A percentile compares a stretch with the other conserved stretches of the same genome.
phyloP scores from a whole-genome alignment of 2,113 vertebrate species.

The Ibidorhyncha struthersii region DNA sequence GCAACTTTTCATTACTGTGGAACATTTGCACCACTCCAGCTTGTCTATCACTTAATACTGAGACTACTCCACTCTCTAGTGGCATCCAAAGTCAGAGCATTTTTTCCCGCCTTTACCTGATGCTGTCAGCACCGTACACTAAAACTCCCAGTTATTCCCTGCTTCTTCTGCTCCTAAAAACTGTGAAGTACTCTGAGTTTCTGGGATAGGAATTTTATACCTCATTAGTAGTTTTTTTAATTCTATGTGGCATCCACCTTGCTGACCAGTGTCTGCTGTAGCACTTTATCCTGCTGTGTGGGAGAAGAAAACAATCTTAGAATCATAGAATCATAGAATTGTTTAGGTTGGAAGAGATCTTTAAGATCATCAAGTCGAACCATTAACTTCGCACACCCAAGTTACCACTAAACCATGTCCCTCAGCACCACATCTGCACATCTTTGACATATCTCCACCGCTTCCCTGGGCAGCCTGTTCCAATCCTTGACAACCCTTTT shows the following conservation, averaged over 20 bases:
- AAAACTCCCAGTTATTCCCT: background rate
- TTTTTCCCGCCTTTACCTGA: background rate
- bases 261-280: background rate
- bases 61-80: rapidly evolving
- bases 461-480: background rate
- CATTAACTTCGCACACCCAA: background rate
- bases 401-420: background rate
- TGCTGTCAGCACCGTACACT: rapidly evolving
- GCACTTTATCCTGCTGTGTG: background rate
- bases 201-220: background rate
- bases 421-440: background rate
- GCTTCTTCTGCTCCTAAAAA: background rate
- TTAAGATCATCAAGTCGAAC: background rate
- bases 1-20: background rate
- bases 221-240: rapidly evolving
- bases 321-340: background rate
- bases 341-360: background rate
- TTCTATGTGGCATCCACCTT: background rate
- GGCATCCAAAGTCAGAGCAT: background rate
- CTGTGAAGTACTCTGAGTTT: background rate
- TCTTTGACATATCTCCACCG: background rate
- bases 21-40: background rate
- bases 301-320: background rate
- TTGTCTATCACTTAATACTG: background rate
- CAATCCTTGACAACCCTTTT: background rate